A percentile compares a stretch with the other conserved stretches of the same genome.
phyloP scores from a whole-genome alignment of 2,888 invertebrate genomes.

The Scaptomyza polygonia region DNA sequence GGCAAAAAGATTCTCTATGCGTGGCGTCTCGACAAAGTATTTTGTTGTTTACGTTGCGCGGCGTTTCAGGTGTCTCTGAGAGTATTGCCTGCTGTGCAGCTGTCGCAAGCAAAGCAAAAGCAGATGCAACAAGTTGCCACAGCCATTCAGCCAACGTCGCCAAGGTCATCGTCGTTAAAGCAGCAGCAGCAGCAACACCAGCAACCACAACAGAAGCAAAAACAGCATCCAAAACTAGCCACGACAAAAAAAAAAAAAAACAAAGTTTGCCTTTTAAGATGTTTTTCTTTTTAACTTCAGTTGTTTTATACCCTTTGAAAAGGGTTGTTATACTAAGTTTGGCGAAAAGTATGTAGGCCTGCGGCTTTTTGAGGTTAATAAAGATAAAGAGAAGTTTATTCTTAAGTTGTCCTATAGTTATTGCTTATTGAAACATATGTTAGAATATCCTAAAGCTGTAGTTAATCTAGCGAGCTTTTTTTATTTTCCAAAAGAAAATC shows the following conservation, averaged over 20 bases:
- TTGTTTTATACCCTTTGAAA: background rate
- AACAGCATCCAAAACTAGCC: slow-evolving; percentile 34
- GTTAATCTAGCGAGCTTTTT: too few relatives aligned
- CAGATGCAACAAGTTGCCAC: slow-evolving; percentile 71
- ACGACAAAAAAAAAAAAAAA: slow-evolving; percentile 15
- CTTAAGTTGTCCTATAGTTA: too few relatives aligned
- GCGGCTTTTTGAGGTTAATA: too few relatives aligned
- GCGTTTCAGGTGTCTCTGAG: slow-evolving; percentile 66
- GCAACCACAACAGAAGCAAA: slow-evolving; percentile 8
- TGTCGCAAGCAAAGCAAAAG: slow-evolving; percentile 49
- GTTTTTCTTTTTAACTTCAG: slow-evolving; percentile 13
- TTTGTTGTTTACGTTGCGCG: slow-evolving; percentile 37
- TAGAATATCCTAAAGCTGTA: too few relatives aligned
- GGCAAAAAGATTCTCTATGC: slow-evolving; percentile 37
- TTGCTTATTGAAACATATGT: too few relatives aligned
- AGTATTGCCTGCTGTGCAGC: slow-evolving; percentile 61
- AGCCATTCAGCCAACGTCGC: slow-evolving; percentile 65
- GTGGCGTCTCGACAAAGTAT: slow-evolving; percentile 33
- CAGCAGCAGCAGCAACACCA: slow-evolving; percentile 13
- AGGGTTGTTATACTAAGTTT: too few relatives aligned
- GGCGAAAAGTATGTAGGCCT: too few relatives aligned
- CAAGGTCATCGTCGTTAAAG: slow-evolving; percentile 59
- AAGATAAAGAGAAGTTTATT: too few relatives aligned
- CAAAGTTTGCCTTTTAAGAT: slow-evolving; percentile 54
- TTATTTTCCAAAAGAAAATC: too few relatives aligned